A percentile compares a stretch with the other conserved stretches of the same genome.
Evolutionary conservation across 2,113 vertebrate genomes (phyloP).

Genomic region (Oreochromis tanganicae): DNA sequence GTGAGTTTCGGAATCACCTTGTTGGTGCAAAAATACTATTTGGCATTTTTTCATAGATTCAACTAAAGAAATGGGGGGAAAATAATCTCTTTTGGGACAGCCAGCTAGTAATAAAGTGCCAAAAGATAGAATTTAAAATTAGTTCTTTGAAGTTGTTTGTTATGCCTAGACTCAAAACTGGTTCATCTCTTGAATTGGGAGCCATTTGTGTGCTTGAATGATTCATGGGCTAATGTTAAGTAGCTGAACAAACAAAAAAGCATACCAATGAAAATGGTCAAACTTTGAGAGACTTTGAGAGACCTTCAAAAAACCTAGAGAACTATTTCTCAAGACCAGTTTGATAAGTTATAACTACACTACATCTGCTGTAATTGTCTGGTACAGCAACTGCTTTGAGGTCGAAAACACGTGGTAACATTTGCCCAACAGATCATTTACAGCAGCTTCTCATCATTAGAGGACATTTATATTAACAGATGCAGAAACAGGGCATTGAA

Average conservation of each 20-base stretch:
- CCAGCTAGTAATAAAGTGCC: background rate
- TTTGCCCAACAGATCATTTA: background rate
- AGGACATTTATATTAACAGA: background rate
- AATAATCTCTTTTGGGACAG: background rate
- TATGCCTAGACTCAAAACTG: background rate
- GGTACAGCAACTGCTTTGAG: background rate
- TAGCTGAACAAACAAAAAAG: background rate
- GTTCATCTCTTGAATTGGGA: background rate
- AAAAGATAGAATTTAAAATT: background rate
- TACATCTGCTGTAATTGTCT: background rate
- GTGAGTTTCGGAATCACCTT: background rate
- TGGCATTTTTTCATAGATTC: background rate
- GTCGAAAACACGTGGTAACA: background rate
- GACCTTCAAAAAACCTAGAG: background rate
- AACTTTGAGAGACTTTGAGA: background rate
- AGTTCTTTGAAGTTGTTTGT: background rate
- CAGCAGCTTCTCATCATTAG: background rate
- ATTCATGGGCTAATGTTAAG: background rate
- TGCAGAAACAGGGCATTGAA: background rate
- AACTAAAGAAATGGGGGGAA: background rate
- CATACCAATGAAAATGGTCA: background rate
- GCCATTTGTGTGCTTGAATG: background rate
- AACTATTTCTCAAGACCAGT: background rate
- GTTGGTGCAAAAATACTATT: background rate
- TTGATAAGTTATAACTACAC: background rate